A percentile compares a stretch with the other conserved stretches of the same genome.
Evolutionary conservation across 1,140 invertebrate genomes (phyloP).

Genomic region (Pogonognathellus flavescens): DNA sequence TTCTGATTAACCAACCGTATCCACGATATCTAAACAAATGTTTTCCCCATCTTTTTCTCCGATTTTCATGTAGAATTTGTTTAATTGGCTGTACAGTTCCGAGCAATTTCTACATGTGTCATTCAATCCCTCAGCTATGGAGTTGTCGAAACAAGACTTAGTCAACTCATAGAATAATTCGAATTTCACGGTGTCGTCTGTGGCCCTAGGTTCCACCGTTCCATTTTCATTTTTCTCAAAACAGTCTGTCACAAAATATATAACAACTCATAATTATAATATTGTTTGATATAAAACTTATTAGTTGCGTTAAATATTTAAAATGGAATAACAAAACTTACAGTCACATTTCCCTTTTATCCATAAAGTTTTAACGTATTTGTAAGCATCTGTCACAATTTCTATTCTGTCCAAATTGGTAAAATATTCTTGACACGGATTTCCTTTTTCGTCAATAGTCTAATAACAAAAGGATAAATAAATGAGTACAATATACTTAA

Average conservation of each 20-base stretch:
- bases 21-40: conserved; percentile 65
- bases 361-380: conserved; percentile 63
- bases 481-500: too few relatives aligned
- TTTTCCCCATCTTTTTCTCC: conserved; percentile 58
- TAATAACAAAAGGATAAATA: conserved; percentile 16
- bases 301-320: not conserved
- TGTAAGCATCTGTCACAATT: conserved; percentile 62
- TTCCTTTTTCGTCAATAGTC: conserved; percentile 63
- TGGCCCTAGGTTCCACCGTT: conserved; percentile 21
- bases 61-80: conserved; percentile 62
- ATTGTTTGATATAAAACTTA: not conserved
- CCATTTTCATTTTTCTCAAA: conserved; percentile 53
- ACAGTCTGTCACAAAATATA: conserved; percentile 51
- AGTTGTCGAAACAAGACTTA: conserved; percentile 54
- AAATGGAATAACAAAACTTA: conserved; percentile 41
- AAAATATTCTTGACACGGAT: conserved; percentile 63
- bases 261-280: not conserved
- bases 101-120: conserved; percentile 59
- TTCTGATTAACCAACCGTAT: conserved; percentile 56
- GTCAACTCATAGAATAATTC: conserved; percentile 41
- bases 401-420: conserved; percentile 61
- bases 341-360: conserved; percentile 63
- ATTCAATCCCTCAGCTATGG: not conserved
- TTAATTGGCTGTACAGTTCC: conserved; percentile 56
- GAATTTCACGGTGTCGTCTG: conserved; percentile 54